These are phyloP conservation scores for Chloebia gouldiae DNA, from an alignment of 2,113 vertebrate species.

Conservation along the genomic window DNA sequence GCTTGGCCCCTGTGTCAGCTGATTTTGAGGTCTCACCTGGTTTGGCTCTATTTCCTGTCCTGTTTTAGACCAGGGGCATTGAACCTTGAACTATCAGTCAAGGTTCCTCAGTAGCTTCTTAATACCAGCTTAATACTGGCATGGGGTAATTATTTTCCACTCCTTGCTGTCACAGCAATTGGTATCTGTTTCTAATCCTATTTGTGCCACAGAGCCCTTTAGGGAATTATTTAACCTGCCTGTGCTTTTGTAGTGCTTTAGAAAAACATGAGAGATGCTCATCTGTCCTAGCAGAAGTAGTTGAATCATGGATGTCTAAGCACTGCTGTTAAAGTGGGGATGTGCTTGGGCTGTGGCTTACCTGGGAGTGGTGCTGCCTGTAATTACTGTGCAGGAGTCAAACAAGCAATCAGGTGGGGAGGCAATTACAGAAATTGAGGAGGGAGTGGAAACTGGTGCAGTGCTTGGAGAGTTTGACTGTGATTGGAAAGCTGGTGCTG, in stretches of 20 bases:
- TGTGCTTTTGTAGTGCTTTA: neutral
- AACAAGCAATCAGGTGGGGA: neutral
- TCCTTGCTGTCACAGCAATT: neutral
- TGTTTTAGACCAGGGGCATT: neutral
- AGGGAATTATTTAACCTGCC: neutral
- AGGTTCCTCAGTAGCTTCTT: neutral
- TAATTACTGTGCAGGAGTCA: neutral
- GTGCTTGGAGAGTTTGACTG: neutral
- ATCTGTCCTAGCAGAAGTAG: neutral
- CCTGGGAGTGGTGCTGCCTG: neutral
- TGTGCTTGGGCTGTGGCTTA: neutral
- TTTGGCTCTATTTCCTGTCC: neutral
- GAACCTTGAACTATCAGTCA: neutral
- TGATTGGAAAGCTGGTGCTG: neutral
- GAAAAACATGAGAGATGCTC: neutral
- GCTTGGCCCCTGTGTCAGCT: neutral
- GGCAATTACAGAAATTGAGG: neutral
- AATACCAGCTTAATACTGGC: neutral
- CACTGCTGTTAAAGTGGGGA: neutral
- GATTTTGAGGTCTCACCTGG: neutral
- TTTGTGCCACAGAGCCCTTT: neutral
- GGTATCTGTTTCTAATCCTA: neutral
- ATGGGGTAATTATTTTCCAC: neutral
- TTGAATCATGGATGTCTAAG: neutral
- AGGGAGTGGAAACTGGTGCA: neutral